phyloP scores from a whole-genome alignment of 1,140 invertebrate species.

The Calephelis nemesis region DNA sequence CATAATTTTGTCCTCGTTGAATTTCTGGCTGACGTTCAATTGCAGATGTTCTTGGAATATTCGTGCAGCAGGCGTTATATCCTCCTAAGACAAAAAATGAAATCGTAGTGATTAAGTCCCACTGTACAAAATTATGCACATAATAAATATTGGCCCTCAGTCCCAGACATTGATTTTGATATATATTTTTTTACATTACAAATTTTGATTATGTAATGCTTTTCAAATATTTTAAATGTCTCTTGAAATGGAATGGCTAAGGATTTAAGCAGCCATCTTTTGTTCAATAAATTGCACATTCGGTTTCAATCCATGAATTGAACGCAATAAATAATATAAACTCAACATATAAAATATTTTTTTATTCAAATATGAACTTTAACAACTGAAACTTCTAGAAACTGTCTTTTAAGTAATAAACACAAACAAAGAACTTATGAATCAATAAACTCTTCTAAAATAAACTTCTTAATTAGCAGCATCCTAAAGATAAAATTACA shows the following conservation, averaged over 20 bases:
- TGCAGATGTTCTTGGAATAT: no score
- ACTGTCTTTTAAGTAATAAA: no score
- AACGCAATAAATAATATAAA: neutral
- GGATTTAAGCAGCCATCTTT: neutral
- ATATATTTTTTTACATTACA: neutral
- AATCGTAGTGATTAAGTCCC: conserved; percentile 7
- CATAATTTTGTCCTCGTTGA: no score
- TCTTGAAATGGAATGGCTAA: no score
- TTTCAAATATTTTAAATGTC: neutral
- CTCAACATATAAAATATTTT: neutral
- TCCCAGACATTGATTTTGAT: conserved; percentile 1
- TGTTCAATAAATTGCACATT: conserved; percentile 19
- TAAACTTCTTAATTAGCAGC: no score
- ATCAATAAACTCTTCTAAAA: no score
- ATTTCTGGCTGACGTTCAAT: no score
- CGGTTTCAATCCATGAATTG: neutral
- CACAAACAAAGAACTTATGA: no score
- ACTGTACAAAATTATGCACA: conserved; percentile 24
- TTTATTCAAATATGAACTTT: no score
- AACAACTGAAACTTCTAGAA: no score
- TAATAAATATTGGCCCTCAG: conserved; percentile 20
- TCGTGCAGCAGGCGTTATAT: no score
- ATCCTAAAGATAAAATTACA: no score
- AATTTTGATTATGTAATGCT: conserved; percentile 6
- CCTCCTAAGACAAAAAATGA: conserved; percentile 12